Percentiles rank a stretch among this genome's conserved stretches.
phyloP scores from a whole-genome alignment of 1,140 invertebrate species.

The Laodelphax striatellus region DNA sequence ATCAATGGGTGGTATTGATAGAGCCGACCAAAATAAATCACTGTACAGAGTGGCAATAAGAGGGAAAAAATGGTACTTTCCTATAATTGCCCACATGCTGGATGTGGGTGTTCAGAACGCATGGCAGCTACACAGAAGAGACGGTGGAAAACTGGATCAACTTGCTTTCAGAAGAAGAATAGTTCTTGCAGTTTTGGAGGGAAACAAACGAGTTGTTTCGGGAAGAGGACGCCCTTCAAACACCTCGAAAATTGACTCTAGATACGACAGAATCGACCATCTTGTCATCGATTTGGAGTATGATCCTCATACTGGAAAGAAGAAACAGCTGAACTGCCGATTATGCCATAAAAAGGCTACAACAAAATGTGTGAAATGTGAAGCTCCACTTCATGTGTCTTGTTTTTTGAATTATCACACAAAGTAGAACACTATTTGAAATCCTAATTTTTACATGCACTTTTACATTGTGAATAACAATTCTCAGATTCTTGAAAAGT shows the following conservation, averaged over 20 bases:
- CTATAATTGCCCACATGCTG: slow-evolving; percentile 26
- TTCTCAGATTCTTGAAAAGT: too few relatives aligned
- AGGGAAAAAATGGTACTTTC: slow-evolving; percentile 31
- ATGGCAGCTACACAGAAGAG: slow-evolving; percentile 24
- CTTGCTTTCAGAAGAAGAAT: slow-evolving; percentile 21
- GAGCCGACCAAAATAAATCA: slow-evolving; percentile 29
- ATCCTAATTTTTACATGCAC: too few relatives aligned
- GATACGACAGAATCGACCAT: slow-evolving; percentile 10
- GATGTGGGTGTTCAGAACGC: slow-evolving; percentile 28
- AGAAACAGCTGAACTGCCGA: background rate
- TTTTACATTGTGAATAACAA: too few relatives aligned
- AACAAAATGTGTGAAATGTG: background rate
- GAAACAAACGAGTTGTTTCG: background rate
- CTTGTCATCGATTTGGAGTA: background rate
- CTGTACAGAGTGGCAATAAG: slow-evolving; percentile 27
- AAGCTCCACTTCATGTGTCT: background rate
- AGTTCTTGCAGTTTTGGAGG: slow-evolving; percentile 14
- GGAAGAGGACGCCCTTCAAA: background rate
- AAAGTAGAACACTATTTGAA: background rate
- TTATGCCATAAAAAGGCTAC: background rate
- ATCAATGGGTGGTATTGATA: slow-evolving; percentile 24
- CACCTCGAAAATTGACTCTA: background rate
- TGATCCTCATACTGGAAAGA: background rate
- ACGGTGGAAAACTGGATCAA: slow-evolving; percentile 15
- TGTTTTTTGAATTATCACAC: background rate